Base-by-base conservation (phyloP, 2,888 invertebrate genomes). In the Cosmia trapezina region DNA sequence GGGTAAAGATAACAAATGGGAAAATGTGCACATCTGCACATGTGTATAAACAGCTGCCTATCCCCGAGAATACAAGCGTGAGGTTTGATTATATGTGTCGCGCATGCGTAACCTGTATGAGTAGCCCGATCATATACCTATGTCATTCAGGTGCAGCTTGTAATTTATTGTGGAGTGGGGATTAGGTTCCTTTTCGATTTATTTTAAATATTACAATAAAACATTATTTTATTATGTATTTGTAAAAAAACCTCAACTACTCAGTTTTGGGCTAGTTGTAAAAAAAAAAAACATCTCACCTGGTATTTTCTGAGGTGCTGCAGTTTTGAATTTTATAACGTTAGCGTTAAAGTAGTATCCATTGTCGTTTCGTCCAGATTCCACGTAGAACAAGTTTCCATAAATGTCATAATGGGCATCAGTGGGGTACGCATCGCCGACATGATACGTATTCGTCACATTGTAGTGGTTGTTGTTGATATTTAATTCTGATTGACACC, bases 341-440 rank as follows among this genome's bases (percentile, higher is more conserved):
- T 92, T 90, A 14, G 91, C 87, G 79, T 94, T 91, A 65, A 92
- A 95, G 73, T 87, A 90, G 73, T 90, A 93, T 8, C 93, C 94
- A 4, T 91, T 84, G 2, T 83, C 83, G 60, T 90, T 90, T 65
- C 84, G 86, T 43, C 89, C 91, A 2, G 91, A 89, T 79, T 91
- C 90, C 4, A 95, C 93, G 54, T 89, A 95, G 80, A 95, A 95
- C 51, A 95, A 82, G 82, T 95, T 95, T 0, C 94, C 95, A 43
- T 87, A 90, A 1, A 80, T 86, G 76, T 95, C 95, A 62, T 89
- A 95, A 76, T 95, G 94, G 0, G 94, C 93, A 71, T 95, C 94
- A 0, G 92, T 91, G 0, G 95, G 94, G 60, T 89, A 89, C 0
- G 88, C 89, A 37, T 93, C 89, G 0, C 91, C 91, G 0, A 93